Evolutionary conservation across 2,797 vertebrate genomes (phyloP).

Genomic region (Propithecus deckenii): DNA sequence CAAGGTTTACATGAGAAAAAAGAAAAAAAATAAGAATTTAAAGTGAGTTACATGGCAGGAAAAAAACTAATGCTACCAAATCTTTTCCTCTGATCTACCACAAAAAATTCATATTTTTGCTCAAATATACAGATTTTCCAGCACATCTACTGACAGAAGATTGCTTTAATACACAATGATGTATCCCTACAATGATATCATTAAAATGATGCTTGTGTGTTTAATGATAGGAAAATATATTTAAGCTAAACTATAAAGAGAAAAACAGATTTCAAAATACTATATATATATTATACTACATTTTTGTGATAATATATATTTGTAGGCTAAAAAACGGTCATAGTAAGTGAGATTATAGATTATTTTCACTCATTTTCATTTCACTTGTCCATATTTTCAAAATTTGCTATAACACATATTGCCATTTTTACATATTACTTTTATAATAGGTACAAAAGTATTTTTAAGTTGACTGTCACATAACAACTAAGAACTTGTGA

Average conservation of each 20-base stretch:
- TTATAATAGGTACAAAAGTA: neutral
- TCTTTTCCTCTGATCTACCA: neutral
- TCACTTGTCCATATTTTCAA: neutral
- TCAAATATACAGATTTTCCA: neutral
- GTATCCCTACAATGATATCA: neutral
- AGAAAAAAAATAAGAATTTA: neutral
- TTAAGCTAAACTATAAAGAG: neutral
- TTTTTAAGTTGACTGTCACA: neutral
- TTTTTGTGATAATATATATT: neutral
- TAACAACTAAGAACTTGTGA: neutral
- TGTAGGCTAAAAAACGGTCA: neutral
- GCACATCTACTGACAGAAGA: neutral
- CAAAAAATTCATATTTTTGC: neutral
- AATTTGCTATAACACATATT: neutral
- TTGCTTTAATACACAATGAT: neutral
- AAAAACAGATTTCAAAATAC: neutral
- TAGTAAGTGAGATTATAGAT: neutral
- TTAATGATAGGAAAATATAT: neutral
- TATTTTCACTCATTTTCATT: neutral
- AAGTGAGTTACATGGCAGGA: neutral
- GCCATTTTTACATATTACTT: constrained; percentile 4
- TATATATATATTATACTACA: neutral
- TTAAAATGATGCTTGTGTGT: neutral
- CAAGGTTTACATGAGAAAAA: neutral
- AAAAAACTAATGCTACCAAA: neutral